Evolutionary conservation across 1,140 invertebrate species (phyloP).

Genomic region (Drosophila equinoxialis): DNA sequence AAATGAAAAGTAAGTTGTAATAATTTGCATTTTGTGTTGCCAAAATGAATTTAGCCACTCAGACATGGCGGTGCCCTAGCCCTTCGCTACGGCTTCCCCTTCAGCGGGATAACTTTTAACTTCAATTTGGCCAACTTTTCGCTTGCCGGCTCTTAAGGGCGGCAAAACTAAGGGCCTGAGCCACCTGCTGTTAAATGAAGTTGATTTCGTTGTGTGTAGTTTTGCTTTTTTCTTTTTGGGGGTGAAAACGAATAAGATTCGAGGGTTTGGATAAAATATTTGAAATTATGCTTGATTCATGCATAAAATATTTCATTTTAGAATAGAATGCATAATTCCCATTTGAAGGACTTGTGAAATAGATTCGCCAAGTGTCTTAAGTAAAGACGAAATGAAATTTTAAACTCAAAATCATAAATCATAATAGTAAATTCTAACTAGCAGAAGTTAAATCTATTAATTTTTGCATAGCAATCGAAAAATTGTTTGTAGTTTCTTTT

Average conservation of each 20-base stretch:
- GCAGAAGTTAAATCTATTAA: too few relatives aligned
- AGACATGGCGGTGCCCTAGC: conserved; percentile 31
- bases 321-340: not conserved
- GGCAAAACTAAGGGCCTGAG: conserved; percentile 10
- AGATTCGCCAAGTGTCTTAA: not conserved
- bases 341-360: not conserved
- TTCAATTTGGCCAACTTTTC: conserved; percentile 71
- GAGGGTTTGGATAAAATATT: not conserved
- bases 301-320: conserved; percentile 3
- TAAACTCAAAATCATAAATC: too few relatives aligned
- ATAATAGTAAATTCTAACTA: too few relatives aligned
- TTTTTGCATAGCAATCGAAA: too few relatives aligned
- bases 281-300: conserved; percentile 1
- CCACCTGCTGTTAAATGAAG: conserved; percentile 68
- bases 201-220: conserved; percentile 45
- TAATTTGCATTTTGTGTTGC: conserved; percentile 78
- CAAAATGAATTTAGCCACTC: conserved; percentile 79
- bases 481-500: not conserved
- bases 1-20: conserved; percentile 76
- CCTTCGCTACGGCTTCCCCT: conserved; percentile 18
- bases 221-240: not conserved
- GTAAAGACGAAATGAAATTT: too few relatives aligned
- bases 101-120: conserved; percentile 67
- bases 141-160: conserved; percentile 21
- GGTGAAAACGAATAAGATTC: not conserved